Evolutionary conservation across 2,113 vertebrate genomes (phyloP).

Genomic region (Bubalus kerabau): DNA sequence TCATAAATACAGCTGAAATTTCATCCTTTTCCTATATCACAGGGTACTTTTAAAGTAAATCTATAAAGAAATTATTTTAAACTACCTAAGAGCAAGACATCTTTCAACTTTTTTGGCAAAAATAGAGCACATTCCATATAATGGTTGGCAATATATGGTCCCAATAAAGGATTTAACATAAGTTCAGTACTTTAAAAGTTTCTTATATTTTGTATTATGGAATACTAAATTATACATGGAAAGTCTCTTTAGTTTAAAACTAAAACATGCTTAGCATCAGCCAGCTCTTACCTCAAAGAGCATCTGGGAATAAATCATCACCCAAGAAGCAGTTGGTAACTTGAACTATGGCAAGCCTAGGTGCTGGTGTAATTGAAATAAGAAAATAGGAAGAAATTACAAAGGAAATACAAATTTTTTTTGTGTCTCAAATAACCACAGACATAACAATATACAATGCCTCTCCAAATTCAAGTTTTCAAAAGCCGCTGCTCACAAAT

Average conservation of each 20-base stretch:
- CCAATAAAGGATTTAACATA: neutral
- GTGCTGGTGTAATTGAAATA: neutral
- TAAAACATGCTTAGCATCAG: neutral
- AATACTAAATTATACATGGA: neutral
- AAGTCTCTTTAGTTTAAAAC: neutral
- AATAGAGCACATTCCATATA: neutral
- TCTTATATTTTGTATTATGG: neutral
- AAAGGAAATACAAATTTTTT: neutral
- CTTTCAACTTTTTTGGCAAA: neutral
- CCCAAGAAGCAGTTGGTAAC: neutral
- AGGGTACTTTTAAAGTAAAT: constrained; percentile 4
- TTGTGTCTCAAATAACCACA: neutral
- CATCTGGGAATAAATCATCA: neutral
- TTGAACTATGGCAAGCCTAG: neutral
- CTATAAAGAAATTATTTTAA: neutral
- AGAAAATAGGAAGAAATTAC: neutral
- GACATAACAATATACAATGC: neutral
- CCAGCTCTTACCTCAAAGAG: neutral
- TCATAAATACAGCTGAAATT: neutral
- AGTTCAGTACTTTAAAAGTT: neutral
- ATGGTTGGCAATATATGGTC: neutral
- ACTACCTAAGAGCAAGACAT: neutral
- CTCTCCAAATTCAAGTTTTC: neutral
- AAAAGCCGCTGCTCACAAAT: neutral
- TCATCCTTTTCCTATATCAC: neutral